Evolutionary conservation across 2,888 invertebrate species (phyloP).

Genomic region (Carterocephalus palaemon): DNA sequence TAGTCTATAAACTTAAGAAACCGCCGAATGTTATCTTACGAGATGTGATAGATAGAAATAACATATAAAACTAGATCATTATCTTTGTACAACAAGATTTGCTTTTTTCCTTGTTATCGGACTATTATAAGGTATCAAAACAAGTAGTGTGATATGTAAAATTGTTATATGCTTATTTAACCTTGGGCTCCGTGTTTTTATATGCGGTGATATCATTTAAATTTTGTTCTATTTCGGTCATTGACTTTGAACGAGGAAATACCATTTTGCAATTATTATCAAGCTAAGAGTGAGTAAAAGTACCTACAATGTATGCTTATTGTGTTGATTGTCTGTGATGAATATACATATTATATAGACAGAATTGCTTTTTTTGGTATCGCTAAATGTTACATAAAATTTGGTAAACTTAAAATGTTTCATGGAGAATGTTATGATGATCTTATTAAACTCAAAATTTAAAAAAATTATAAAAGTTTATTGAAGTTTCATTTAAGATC

Average conservation of each 20-base stretch:
- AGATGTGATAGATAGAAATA: too few relatives aligned
- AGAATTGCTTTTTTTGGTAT: too few relatives aligned
- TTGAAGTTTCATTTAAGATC: constrained; percentile 6
- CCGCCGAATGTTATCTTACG: too few relatives aligned
- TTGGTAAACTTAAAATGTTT: neutral
- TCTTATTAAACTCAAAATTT: too few relatives aligned
- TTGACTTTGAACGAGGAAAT: constrained; percentile 50
- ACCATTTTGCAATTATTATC: constrained; percentile 34
- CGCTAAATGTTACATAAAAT: neutral
- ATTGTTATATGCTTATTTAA: constrained; percentile 28
- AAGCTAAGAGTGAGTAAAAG: constrained; percentile 7
- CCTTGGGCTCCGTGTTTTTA: constrained; percentile 28
- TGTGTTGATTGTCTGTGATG: too few relatives aligned
- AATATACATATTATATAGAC: too few relatives aligned
- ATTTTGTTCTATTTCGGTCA: constrained; percentile 43
- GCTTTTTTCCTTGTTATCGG: constrained; percentile 22
- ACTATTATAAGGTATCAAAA: constrained; percentile 24
- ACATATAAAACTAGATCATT: constrained; percentile 3
- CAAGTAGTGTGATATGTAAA: constrained; percentile 23
- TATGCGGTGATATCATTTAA: constrained; percentile 26
- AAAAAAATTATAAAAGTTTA: constrained; percentile 15
- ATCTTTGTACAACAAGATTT: constrained; percentile 16
- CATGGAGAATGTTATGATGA: too few relatives aligned
- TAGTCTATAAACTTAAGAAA: too few relatives aligned
- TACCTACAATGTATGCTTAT: constrained; percentile 1